Evolutionary conservation across 2,797 vertebrate genomes (phyloP), one percentile per base, ranked within the genome.

Genomic region (Lutjanus campechanus): DNA sequence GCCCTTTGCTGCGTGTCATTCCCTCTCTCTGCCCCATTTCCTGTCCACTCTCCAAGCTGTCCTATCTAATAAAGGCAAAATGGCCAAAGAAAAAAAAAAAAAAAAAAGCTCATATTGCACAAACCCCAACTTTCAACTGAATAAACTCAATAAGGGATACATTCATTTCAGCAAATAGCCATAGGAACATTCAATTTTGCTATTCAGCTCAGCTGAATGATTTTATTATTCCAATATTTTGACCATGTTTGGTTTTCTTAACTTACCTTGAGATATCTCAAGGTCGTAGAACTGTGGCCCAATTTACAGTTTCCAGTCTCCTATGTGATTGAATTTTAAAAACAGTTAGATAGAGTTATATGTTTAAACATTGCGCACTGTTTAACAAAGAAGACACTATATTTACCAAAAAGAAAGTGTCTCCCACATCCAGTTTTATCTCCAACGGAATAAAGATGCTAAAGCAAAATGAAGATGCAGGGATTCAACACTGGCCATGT

Each of bases 401-500:
- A 17, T n/a, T 29, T 9, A n/a, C 25, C 16, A 16, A 51, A 20
- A 41, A 15, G 5, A 8, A 36, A 54, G n/a, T n/a, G 16, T 61
- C 20, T 4, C 8, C 6, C 10, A 59, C 20, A 46, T 63, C 6
- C 22, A 43, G 16, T 66, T 53, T 29, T 22, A 17, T 40, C 22
- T 68, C 25, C 16, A 1, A 11, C 22, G 40, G 49, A 49, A 25
- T 49, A 13, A 58, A 61, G 36, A 13, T 43, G 51, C 29, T 54
- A 50, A 76, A 53, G 12, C 54, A 44, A 49, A 79, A 51, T 76
- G 53, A 41, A 82, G 62, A 84, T 22, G 19, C 53, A 54, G 11
- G 20, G 55, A 55, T 43, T 20, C 36, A 61, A 25, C 22, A 0
- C 36, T 83, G 82, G 85, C 77, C 17, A 0, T 11, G 51, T 56